These are phyloP conservation scores for Nylanderia fulva DNA, from an alignment of 1,140 invertebrate species.

Conservation along the genomic window DNA sequence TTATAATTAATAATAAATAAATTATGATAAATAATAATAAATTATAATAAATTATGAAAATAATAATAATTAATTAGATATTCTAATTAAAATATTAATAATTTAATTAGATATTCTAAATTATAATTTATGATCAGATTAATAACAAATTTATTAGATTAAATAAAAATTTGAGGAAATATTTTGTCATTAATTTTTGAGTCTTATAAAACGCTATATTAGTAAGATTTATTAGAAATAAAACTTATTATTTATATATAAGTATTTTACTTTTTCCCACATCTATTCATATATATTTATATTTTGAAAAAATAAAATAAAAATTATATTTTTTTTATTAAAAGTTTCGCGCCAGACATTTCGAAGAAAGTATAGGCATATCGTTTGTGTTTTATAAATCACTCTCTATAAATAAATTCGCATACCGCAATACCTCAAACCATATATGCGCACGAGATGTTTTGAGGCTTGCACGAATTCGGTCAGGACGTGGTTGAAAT, in stretches of 20 bases:
- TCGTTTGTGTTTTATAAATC: conserved; percentile 62
- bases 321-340: background rate
- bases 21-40: too few species aligned
- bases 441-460: conserved; percentile 70
- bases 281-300: too few species aligned
- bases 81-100: too few species aligned
- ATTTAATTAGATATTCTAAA: too few species aligned
- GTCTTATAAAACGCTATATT: too few species aligned
- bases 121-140: too few species aligned
- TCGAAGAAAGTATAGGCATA: conserved; percentile 25
- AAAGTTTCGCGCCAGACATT: conserved; percentile 15
- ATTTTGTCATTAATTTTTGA: too few species aligned
- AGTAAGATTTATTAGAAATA: background rate
- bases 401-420: conserved; percentile 79
- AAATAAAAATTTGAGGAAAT: too few species aligned
- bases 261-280: background rate
- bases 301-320: background rate
- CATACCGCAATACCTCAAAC: conserved; percentile 3
- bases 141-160: too few species aligned
- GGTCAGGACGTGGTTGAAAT: conserved; percentile 78
- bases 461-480: conserved; percentile 74
- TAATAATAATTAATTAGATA: too few species aligned
- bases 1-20: too few species aligned
- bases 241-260: background rate
- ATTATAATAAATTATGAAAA: too few species aligned